Evolutionary conservation across 2,888 invertebrate species (phyloP), one percentile per base, ranked within the genome.

Genomic region (Idaea aversata): DNA sequence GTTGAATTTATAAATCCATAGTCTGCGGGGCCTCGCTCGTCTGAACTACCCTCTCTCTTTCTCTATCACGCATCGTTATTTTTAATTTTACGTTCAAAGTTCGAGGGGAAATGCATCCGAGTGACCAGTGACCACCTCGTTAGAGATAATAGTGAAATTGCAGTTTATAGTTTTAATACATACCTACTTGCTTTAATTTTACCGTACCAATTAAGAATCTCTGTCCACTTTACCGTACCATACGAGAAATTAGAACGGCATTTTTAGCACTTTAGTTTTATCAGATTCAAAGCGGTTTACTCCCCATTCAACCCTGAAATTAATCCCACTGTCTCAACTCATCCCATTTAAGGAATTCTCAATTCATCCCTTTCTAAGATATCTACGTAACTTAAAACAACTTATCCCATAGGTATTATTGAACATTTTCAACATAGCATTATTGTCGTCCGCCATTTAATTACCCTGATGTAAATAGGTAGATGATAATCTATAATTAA

Each of bases 21-120:
- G 36, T 36, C 65, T 72, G 64, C 66, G 63, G 60, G 65, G 4
- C 66, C 6, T 0, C 1, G 25, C 25, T 25, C 1, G 25, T 5
- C 5, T 35, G 5, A 0, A 0, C 5, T 15, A 2, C 34, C 60
- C 63, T 57, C 61, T 4, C 10, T 10, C 63, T 25, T 36, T 78
- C 76, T 34, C 68, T 64, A 6, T 78, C 60, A 10, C 62, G 61
- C 75, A 63, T 74, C 77, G 75, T 80, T 81, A 78, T 78, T 79
- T 80, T 81, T 25, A 25, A 25, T 25, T 1, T 81, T 77, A 80
- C 75, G 65, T 68, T 66, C 80, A 77, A 80, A 74, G 65, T 68
- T 66, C 61, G 63, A 67, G 70, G 64, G 70, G 72, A 77, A 76
- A 70, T 72, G 72, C 73, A 73, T 73, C 71, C 75, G 73, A 68